Percentiles rank a stretch among this genome's conserved stretches.
These are phyloP conservation scores for Denticeps clupeoides DNA, from an alignment of 2,797 vertebrate species.

Conservation along the genomic window DNA sequence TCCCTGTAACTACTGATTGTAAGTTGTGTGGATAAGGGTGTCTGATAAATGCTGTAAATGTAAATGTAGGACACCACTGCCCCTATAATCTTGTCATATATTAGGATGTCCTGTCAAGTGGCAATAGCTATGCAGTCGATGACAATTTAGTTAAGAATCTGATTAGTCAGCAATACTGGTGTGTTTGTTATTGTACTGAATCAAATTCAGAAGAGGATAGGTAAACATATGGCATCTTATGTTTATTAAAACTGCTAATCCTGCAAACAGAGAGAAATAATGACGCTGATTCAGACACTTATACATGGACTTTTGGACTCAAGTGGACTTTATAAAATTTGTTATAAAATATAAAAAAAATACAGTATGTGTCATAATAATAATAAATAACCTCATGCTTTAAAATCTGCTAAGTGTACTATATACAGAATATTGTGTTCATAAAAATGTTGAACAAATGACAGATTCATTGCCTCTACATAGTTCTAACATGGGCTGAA, in stretches of 20 bases:
- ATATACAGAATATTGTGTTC: neutral
- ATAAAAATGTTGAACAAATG: too few species aligned
- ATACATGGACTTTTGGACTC: slow-evolving; percentile 10
- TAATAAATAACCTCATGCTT: neutral
- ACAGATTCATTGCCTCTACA: too few species aligned
- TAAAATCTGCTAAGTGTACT: neutral
- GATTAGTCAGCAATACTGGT: slow-evolving; percentile 14
- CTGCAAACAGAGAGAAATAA: slow-evolving; percentile 20
- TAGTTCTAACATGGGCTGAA: too few species aligned
- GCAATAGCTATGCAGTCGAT: too few species aligned
- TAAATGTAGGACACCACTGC: too few species aligned
- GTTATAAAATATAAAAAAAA: neutral
- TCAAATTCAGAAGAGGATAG: neutral
- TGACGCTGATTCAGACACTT: slow-evolving; percentile 15
- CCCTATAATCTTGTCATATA: too few species aligned
- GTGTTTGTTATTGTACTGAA: slow-evolving; percentile 6
- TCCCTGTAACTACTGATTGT: too few species aligned
- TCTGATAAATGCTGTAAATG: too few species aligned
- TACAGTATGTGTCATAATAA: neutral
- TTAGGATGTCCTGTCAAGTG: too few species aligned
- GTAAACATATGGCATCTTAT: slow-evolving; percentile 14
- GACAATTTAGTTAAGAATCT: slow-evolving; percentile 15
- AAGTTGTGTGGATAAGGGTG: too few species aligned
- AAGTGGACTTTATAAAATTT: too few species aligned
- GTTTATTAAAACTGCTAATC: slow-evolving; percentile 22